Conservation (phyloP, 2,113 vertebrate species). For the Trogon surrucura region DNA sequence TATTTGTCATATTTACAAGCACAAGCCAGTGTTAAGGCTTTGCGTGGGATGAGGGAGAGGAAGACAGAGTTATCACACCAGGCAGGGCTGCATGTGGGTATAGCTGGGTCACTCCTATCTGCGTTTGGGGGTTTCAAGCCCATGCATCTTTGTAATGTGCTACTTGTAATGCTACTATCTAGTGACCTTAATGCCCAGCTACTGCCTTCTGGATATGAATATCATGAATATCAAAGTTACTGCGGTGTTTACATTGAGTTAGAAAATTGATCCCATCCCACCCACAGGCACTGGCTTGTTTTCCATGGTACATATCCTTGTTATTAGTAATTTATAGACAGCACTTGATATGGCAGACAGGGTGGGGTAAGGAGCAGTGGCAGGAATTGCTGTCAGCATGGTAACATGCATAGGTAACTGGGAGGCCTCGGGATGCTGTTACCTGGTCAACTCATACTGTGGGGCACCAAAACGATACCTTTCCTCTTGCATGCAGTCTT, state of each 20-base stretch:
- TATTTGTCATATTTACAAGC: background rate
- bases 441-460: rapidly evolving
- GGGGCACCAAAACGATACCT: background rate
- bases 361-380: background rate
- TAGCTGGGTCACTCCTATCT: background rate
- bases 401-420: background rate
- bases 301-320: background rate
- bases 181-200: background rate
- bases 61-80: background rate
- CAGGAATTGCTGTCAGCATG: background rate
- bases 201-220: slow-evolving; percentile 26
- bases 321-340: slow-evolving; percentile 6
- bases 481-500: background rate
- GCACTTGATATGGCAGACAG: background rate
- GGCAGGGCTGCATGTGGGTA: background rate
- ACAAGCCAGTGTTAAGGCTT: background rate
- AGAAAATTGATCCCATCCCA: slow-evolving; percentile 1
- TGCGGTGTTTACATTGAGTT: background rate
- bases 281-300: background rate
- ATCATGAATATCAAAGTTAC: slow-evolving; percentile 16
- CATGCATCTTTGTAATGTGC: background rate
- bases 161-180: background rate
- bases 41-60: background rate
- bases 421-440: background rate
- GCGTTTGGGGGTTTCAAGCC: background rate